Conservation (phyloP, 2,797 vertebrate species). For the Propithecus deckenii region DNA sequence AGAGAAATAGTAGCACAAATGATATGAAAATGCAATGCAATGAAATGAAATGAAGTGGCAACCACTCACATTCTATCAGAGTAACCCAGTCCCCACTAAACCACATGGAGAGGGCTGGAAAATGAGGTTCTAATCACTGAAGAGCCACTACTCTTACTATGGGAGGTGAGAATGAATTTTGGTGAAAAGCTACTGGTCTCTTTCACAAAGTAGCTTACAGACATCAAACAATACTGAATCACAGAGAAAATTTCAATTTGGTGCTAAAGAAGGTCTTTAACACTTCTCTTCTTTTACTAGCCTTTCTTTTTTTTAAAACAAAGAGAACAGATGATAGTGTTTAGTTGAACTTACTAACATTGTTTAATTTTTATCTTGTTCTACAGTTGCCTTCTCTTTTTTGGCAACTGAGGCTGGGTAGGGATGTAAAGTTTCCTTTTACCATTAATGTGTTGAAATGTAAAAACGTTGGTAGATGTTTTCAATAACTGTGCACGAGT, state of each 20-base stretch:
- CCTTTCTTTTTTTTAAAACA: not conserved
- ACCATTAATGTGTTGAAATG: not conserved
- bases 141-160: not conserved
- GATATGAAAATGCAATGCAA: not conserved
- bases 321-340: not conserved
- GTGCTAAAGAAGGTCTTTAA: not conserved
- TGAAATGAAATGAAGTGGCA: no score
- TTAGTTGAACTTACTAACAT: not conserved
- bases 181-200: not conserved
- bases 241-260: not conserved
- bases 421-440: not conserved
- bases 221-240: not conserved
- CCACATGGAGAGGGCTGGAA: not conserved
- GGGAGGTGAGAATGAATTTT: not conserved
- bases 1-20: rapidly evolving
- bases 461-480: not conserved
- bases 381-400: not conserved
- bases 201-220: not conserved
- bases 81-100: not conserved
- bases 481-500: not conserved
- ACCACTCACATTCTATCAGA: not conserved
- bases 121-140: not conserved
- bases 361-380: not conserved
- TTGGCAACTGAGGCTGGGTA: not conserved
- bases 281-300: not conserved